Base-by-base conservation (phyloP, 2,888 invertebrate species). In the Ethmia dodecea region DNA sequence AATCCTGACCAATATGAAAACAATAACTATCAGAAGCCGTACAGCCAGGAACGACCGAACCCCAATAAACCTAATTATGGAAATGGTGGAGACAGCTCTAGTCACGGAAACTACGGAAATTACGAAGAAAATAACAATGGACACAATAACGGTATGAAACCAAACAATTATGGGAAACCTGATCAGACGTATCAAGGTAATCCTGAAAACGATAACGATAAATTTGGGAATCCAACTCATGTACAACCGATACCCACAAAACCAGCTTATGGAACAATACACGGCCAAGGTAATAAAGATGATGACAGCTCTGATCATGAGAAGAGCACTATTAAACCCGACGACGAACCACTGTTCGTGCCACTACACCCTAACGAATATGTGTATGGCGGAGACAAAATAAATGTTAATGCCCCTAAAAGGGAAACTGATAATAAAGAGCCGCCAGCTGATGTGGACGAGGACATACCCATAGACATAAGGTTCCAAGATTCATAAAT, bases 281-380 rank as follows among this genome's bases (percentile, higher is more conserved):
- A n/a, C n/a, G 18, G n/a, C 32, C 42, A n/a, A n/a, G n/a, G n/a
- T 20, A 43, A 33, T 25, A 25, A 49, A 15, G 14, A 25, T 6
- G 26, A 37, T 31, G 38, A 44, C 37, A 28, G 38, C 18, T n/a
- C n/a, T 45, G 43, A 38, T n/a, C n/a, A n/a, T n/a, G n/a, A n/a
- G n/a, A 52, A 47, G 39, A 50, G 65, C 1, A 72, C 66, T 1
- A 60, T 65, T 40, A 66, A 64, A 34, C 61, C 70, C 3, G 52
- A 58, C n/a, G 66, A 64, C 39, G 44, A 37, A 13, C 79, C 83
- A 5, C 47, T 72, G 3, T 70, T 71, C 37, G 57, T 84, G 12
- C 77, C 81, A 12, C 62, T 84, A 1, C 57, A 60, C 18, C 65
- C 73, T 3, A 67, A 71, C 31, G 60, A 69, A 28, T 69, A 67